Conservation (phyloP, 2,888 invertebrate species). For the Nycteola revayana region DNA sequence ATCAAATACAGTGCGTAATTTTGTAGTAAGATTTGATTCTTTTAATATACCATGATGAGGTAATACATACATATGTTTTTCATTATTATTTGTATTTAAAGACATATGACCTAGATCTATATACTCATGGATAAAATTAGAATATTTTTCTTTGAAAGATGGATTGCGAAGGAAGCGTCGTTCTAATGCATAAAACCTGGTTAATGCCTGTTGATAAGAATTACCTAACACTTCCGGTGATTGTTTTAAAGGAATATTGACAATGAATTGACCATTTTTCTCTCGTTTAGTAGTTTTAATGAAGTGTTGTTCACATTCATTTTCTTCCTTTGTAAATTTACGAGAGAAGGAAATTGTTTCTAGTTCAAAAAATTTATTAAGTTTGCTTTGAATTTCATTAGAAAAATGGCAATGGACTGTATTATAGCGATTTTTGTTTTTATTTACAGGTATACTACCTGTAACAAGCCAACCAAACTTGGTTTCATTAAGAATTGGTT, state of each 20-base stretch:
- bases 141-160: no score
- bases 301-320: background rate
- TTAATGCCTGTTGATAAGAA: background rate
- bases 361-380: background rate
- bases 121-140: background rate
- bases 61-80: background rate
- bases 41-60: background rate
- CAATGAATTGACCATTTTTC: background rate
- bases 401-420: background rate
- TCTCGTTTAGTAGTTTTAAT: background rate
- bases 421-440: background rate
- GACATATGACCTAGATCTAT: background rate
- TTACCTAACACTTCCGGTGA: background rate
- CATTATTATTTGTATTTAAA: background rate
- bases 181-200: background rate
- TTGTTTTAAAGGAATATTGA: background rate
- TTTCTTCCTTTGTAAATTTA: background rate
- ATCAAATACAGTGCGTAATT: slow-evolving; percentile 2
- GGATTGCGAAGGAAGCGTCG: background rate
- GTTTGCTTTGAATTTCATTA: background rate
- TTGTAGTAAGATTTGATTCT: background rate
- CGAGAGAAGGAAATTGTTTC: background rate
- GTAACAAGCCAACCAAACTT: slow-evolving; percentile 2
- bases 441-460: slow-evolving; percentile 1
- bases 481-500: background rate